These are phyloP conservation scores for Notospermus geniculatus DNA, from an alignment of 1,140 invertebrate species.

Conservation along the genomic window DNA sequence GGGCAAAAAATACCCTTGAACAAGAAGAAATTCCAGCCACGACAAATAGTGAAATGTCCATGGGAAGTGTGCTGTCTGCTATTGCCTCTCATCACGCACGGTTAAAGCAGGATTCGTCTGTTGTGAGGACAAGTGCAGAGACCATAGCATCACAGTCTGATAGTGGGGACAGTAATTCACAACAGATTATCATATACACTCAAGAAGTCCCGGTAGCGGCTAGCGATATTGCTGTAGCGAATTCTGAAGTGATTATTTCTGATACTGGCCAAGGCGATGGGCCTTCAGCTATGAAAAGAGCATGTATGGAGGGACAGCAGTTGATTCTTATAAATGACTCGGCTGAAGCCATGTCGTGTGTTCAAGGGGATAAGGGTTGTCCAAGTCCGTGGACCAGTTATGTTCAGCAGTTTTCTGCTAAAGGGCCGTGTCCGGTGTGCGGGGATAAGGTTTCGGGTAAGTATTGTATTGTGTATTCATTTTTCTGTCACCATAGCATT, in stretches of 20 bases:
- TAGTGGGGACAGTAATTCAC: no score
- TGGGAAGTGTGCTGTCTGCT: no score
- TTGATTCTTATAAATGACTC: constrained; percentile 1
- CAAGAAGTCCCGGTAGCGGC: constrained; percentile 6
- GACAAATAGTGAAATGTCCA: no score
- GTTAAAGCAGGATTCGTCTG: no score
- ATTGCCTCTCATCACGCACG: no score
- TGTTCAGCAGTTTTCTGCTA: constrained; percentile 24
- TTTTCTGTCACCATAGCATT: no score
- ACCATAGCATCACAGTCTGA: no score
- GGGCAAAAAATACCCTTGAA: no score
- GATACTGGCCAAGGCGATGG: neutral
- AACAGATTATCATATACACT: no score
- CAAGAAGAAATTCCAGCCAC: no score
- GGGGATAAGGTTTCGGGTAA: constrained; percentile 88
- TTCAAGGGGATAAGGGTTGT: constrained; percentile 25
- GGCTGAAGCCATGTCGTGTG: neutral
- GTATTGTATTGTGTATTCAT: neutral
- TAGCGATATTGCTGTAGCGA: constrained; percentile 28
- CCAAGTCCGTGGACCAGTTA: constrained; percentile 26
- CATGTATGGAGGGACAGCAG: constrained; percentile 15
- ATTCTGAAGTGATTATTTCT: constrained; percentile 5
- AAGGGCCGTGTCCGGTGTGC: constrained; percentile 88
- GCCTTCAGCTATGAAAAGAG: neutral
- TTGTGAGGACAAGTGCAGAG: no score